Evolutionary conservation across 2,113 vertebrate genomes (phyloP).

Genomic region (Cranoglanis bouderius): DNA sequence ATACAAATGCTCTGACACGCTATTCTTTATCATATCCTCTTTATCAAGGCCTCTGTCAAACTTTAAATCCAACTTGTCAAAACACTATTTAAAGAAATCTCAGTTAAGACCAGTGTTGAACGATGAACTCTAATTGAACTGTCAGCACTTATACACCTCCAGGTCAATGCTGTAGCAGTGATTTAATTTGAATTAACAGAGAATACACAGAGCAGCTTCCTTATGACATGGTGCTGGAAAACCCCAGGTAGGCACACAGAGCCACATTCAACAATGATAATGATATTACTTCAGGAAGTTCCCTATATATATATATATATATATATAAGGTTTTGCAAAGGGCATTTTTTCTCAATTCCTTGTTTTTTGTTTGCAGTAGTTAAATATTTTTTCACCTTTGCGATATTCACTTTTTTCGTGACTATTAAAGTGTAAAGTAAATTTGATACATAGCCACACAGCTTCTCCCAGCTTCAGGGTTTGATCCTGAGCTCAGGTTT

Average conservation of each 20-base stretch:
- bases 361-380: not conserved
- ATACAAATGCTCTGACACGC: not conserved
- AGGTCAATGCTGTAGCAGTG: constrained; percentile 65
- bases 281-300: not conserved
- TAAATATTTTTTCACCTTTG: not conserved
- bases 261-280: constrained; percentile 28
- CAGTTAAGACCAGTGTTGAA: constrained; percentile 58
- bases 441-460: not conserved
- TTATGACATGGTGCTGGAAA: constrained; percentile 45
- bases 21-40: constrained; percentile 62
- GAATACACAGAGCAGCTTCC: constrained; percentile 41
- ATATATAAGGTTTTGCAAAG: not conserved
- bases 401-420: not conserved
- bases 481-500: not conserved
- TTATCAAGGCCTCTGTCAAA: constrained; percentile 57
- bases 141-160: constrained; percentile 48
- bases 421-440: not conserved
- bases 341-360: not conserved
- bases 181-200: constrained; percentile 65
- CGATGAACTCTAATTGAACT: constrained; percentile 71
- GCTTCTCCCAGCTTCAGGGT: not conserved
- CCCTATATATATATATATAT: not conserved
- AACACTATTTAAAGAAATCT: constrained; percentile 65
- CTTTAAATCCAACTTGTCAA: constrained; percentile 65
- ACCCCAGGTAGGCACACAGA: constrained; percentile 61